Conservation (phyloP, 2,888 invertebrate species). For the Eueremaeus valkanovi region DNA sequence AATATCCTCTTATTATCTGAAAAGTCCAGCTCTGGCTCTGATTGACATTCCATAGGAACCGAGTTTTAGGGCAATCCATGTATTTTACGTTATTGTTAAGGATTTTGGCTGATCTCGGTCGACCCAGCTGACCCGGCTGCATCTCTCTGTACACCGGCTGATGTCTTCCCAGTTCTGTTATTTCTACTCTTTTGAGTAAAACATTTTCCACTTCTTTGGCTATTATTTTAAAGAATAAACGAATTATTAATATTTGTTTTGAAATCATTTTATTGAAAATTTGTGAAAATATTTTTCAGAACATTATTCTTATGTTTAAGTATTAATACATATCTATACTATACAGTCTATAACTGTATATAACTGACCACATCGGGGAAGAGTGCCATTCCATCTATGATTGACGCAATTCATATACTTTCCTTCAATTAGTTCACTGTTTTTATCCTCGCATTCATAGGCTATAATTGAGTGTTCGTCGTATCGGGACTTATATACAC, state of each 20-base stretch:
- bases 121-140: neutral
- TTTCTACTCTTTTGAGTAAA: neutral
- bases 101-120: neutral
- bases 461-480: neutral
- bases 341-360: no score
- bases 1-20: neutral
- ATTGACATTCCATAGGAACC: neutral
- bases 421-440: neutral
- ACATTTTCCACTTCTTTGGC: neutral
- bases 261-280: neutral
- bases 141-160: neutral
- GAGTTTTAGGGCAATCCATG: neutral
- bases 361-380: conserved; percentile 14
- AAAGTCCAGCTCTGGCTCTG: neutral
- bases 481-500: neutral
- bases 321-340: no score
- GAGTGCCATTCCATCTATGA: neutral
- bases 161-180: neutral
- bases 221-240: neutral
- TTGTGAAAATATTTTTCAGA: no score
- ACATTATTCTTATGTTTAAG: no score
- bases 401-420: neutral
- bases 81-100: neutral
- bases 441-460: neutral
- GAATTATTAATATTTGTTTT: neutral